phyloP scores from a whole-genome alignment of 1,140 invertebrate species.

The Drosophila jambulina region DNA sequence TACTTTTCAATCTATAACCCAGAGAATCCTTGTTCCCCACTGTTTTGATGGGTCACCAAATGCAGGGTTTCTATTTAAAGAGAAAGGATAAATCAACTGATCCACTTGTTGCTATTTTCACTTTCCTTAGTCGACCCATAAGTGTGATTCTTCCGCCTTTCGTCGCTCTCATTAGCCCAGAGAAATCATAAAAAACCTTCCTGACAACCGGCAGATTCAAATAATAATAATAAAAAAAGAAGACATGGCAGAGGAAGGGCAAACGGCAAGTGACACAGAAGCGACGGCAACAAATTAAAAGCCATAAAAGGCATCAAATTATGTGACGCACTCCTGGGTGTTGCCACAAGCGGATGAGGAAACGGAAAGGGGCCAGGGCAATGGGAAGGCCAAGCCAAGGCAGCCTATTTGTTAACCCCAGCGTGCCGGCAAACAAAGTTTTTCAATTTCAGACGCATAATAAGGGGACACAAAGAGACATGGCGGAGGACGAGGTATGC shows the following conservation, averaged over 20 bases:
- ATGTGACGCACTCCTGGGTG: slow-evolving; percentile 72
- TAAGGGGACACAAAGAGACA: slow-evolving; percentile 67
- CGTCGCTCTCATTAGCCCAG: slow-evolving; percentile 55
- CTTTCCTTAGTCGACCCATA: neutral
- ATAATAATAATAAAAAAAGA: slow-evolving; percentile 39
- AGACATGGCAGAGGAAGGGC: slow-evolving; percentile 18
- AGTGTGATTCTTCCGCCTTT: slow-evolving; percentile 11
- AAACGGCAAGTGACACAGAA: slow-evolving; percentile 40
- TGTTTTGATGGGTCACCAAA: slow-evolving; percentile 4
- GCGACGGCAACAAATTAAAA: slow-evolving; percentile 77
- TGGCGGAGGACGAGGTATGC: slow-evolving; percentile 2
- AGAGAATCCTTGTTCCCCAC: neutral
- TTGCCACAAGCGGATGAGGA: slow-evolving; percentile 46
- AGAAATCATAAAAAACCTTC: slow-evolving; percentile 61
- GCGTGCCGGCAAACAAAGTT: slow-evolving; percentile 79
- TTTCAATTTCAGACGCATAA: slow-evolving; percentile 83
- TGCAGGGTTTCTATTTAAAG: neutral
- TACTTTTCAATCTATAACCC: slow-evolving; percentile 3
- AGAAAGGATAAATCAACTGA: neutral
- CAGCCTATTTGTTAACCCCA: slow-evolving; percentile 81
- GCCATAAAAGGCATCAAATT: slow-evolving; percentile 81
- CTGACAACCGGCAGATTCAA: slow-evolving; percentile 45
- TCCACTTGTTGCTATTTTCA: slow-evolving; percentile 54
- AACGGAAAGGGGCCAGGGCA: neutral
- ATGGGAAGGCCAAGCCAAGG: slow-evolving; percentile 32